Conservation (phyloP, 2,888 invertebrate genomes). For the Incurvaria masculella region DNA sequence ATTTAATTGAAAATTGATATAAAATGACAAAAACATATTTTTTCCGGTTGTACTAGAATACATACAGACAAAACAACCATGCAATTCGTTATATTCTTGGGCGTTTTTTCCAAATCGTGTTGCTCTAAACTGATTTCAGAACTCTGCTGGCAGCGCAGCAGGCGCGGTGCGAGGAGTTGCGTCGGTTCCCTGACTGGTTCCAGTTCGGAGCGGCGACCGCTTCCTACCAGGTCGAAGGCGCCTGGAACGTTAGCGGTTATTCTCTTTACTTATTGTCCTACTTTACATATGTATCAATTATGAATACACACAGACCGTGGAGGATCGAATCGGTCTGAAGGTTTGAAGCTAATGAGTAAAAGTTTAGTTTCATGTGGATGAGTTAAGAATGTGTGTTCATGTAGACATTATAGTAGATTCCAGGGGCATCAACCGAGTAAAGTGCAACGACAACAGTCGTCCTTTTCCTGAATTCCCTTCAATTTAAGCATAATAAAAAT, state of each 20-base stretch:
- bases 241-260: slow-evolving; percentile 2
- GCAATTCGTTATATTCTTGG: too few species aligned
- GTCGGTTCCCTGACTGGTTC: slow-evolving; percentile 1
- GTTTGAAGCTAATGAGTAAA: not conserved
- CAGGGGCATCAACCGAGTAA: not conserved
- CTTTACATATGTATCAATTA: not conserved
- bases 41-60: too few species aligned
- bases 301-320: not conserved
- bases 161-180: not conserved
- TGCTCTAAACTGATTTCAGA: too few species aligned
- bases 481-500: too few species aligned
- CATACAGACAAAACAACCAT: too few species aligned
- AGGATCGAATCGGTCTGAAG: not conserved
- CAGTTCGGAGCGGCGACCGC: slow-evolving; percentile 2
- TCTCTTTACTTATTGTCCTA: too few species aligned
- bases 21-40: too few species aligned
- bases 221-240: slow-evolving; percentile 3
- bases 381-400: not conserved
- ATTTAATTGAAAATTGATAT: too few species aligned
- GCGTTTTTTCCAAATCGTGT: too few species aligned
- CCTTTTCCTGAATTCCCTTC: too few species aligned
- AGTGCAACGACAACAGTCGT: not conserved
- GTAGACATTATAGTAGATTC: not conserved
- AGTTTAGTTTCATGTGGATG: not conserved
- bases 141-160: not conserved